phyloP scores from a whole-genome alignment of 1,140 invertebrate species.

The Megalonaias nervosa region DNA sequence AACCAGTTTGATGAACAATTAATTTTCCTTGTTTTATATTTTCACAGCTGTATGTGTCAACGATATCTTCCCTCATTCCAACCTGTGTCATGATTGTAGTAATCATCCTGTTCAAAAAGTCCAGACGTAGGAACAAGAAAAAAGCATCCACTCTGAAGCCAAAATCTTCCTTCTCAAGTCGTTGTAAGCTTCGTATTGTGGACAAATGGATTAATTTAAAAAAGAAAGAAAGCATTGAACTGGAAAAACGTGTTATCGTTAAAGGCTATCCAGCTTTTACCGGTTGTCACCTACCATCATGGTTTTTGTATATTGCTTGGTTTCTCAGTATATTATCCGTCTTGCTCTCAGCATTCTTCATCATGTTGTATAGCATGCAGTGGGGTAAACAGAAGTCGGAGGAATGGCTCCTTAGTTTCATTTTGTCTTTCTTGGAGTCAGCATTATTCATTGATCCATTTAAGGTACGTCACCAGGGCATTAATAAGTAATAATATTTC shows the following conservation, averaged over 20 bases:
- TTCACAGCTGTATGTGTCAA: constrained; percentile 29
- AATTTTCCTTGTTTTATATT: background rate
- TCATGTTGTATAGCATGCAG: constrained; percentile 59
- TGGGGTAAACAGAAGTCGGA: constrained; percentile 60
- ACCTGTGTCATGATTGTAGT: constrained; percentile 14
- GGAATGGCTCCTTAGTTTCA: constrained; percentile 55
- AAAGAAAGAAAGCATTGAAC: too few species aligned
- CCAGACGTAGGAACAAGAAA: constrained; percentile 10
- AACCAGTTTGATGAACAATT: background rate
- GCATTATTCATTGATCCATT: constrained; percentile 56
- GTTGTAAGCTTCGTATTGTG: too few species aligned
- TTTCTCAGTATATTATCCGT: constrained; percentile 31
- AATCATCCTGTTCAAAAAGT: constrained; percentile 24
- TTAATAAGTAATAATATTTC: too few species aligned
- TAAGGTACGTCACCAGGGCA: constrained; percentile 49
- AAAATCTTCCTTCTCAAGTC: too few species aligned
- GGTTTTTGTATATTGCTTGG: constrained; percentile 51
- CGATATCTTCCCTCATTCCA: constrained; percentile 19
- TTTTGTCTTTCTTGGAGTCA: constrained; percentile 56
- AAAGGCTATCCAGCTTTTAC: too few species aligned
- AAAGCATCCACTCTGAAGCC: too few species aligned
- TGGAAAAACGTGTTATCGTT: too few species aligned
- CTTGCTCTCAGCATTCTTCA: constrained; percentile 44
- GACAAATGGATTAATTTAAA: too few species aligned
- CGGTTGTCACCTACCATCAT: constrained; percentile 40